Percentiles rank a stretch among this genome's conserved stretches.
phyloP scores from a whole-genome alignment of 2,113 vertebrate species.

The Alectura lathami region DNA sequence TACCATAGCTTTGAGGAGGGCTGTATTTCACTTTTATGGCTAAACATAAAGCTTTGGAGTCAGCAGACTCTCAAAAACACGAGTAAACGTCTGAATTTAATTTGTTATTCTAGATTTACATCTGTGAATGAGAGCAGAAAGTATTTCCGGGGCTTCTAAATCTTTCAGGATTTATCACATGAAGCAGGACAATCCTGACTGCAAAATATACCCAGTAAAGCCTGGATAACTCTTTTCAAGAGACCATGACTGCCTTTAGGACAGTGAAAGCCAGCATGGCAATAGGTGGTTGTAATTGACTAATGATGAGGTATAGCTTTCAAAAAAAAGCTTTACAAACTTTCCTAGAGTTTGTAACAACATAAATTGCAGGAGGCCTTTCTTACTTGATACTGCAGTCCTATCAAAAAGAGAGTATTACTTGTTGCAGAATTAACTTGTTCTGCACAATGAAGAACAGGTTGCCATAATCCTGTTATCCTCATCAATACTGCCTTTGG shows the following conservation, averaged over 20 bases:
- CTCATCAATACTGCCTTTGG: not conserved
- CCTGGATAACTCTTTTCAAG: not conserved
- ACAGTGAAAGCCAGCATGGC: not conserved
- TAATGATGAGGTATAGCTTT: not conserved
- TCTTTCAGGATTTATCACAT: not conserved
- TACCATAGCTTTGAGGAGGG: not conserved
- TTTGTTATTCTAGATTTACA: not conserved
- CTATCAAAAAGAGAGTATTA: not conserved
- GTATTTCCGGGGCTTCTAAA: not conserved
- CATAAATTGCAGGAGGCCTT: not conserved
- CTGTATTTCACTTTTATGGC: not conserved
- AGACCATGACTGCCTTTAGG: not conserved
- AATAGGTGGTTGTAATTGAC: not conserved
- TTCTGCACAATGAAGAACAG: not conserved
- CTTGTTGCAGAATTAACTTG: conserved; percentile 44
- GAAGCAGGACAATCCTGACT: not conserved
- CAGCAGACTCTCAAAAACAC: not conserved
- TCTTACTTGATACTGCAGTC: not conserved
- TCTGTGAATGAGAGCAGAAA: not conserved
- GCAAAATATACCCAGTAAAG: not conserved
- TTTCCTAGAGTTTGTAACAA: not conserved
- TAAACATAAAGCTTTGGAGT: not conserved
- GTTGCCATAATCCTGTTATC: not conserved
- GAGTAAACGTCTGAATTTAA: not conserved
- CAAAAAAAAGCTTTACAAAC: too few species aligned